phyloP scores from a whole-genome alignment of 2,113 vertebrate genomes.

The Octodon degus region DNA sequence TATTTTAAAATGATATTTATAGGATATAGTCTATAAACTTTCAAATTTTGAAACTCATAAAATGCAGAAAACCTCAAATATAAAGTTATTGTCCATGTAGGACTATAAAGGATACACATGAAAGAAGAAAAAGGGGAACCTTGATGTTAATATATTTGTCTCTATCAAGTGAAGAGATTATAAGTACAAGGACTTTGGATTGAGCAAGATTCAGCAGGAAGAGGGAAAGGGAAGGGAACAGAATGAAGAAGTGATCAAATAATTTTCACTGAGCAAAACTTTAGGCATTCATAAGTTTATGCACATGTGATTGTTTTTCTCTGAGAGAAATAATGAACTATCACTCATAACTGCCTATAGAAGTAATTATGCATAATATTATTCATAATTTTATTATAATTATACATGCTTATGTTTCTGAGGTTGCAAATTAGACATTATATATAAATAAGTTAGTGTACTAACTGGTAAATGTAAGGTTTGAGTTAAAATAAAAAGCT shows the following conservation, averaged over 20 bases:
- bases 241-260: neutral
- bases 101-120: neutral
- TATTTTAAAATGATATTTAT: neutral
- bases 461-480: neutral
- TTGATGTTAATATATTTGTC: neutral
- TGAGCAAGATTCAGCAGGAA: neutral
- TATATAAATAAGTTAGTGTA: neutral
- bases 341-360: neutral
- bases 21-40: neutral
- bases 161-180: neutral
- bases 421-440: neutral
- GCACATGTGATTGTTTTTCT: neutral
- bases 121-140: neutral
- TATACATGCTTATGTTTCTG: neutral
- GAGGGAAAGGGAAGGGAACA: neutral
- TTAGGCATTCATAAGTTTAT: neutral
- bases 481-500: neutral
- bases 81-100: neutral
- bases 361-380: neutral
- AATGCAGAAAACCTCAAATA: neutral
- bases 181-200: neutral
- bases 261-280: neutral
- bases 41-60: neutral
- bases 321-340: neutral
- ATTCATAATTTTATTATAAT: neutral